These are phyloP conservation scores for Myotis davidii DNA, from an alignment of 2,113 vertebrate species.

Conservation along the genomic window DNA sequence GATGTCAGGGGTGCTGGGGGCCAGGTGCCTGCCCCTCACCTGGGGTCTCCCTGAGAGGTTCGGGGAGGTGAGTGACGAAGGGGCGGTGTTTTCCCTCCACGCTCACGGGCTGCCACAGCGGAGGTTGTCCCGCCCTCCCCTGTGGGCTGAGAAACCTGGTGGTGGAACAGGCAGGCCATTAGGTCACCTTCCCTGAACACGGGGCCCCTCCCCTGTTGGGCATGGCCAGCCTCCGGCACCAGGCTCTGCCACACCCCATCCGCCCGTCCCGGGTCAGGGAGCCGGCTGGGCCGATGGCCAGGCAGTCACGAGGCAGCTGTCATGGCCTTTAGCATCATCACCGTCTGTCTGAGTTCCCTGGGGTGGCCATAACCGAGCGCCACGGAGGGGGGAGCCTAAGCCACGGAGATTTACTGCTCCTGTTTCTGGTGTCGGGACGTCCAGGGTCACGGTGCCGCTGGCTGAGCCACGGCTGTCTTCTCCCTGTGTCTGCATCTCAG, in stretches of 20 bases:
- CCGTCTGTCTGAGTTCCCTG: neutral
- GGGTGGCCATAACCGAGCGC: neutral
- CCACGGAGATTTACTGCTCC: neutral
- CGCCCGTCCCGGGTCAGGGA: neutral
- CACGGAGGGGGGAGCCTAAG: neutral
- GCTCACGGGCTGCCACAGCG: neutral
- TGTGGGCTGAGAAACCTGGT: no score
- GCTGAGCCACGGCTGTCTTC: neutral
- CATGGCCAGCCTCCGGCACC: neutral
- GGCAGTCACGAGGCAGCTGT: neutral
- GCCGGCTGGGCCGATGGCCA: neutral
- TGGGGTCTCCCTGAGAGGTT: neutral
- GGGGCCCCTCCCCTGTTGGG: neutral
- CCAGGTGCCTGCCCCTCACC: neutral
- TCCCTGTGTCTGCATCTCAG: neutral
- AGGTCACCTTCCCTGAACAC: accelerated
- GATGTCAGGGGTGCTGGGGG: no score
- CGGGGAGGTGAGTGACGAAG: neutral
- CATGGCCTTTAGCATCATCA: neutral
- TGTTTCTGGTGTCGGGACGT: neutral
- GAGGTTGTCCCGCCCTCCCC: neutral
- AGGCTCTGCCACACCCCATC: neutral
- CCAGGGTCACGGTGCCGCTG: neutral
- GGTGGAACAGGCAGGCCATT: neutral
- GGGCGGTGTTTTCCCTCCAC: neutral